Evolutionary conservation across 2,113 vertebrate species (phyloP), one percentile per base, ranked within the genome.

Genomic region (Pyxicephalus adspersus): DNA sequence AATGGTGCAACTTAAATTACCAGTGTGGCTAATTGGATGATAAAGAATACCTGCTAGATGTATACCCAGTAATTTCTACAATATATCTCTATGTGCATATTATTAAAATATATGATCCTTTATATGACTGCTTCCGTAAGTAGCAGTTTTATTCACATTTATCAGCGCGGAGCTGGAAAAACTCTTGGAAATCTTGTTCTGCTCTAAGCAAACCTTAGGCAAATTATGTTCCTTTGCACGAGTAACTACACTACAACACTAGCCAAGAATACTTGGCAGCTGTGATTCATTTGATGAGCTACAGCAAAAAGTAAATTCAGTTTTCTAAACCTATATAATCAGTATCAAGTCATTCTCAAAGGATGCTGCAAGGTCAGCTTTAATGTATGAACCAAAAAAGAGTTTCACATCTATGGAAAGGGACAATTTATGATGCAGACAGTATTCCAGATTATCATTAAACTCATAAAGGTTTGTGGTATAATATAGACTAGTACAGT

Each of bases 181-280:
- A 22, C 63, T 64, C 63, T 77, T 57, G 18, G 20, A 28, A 77
- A 22, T 77, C 15, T 77, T 25, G 51, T 25, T 78, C n/a, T 64
- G 64, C 76, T 64, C 51, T 34, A 38, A 78, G 76, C 64, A 67
- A 22, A 78, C 76, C 45, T 66, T 23, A 78, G 76, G 76, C 76
- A 64, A 67, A 67, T 64, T 16, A 52, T 66, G 64, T 78, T 57
- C 64, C 31, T 31, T 57, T 77, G 54, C 45, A 34, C 28, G 55
- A 65, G 63, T 63, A 63, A 63, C 58, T 45, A 63, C 31, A 26
- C 57, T 29, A 73, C 52, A 31, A 16, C 22, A n/a, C 13, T n/a
- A 58, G 71, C 54, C 71, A 74, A 74, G 71, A 74, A 60, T 29
- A 74, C 11, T 74, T 74, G 71, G 71, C 71, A 74, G 71, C 51